Conservation (phyloP, 1,140 invertebrate species). For the Thaumetopoea pityocampa region DNA sequence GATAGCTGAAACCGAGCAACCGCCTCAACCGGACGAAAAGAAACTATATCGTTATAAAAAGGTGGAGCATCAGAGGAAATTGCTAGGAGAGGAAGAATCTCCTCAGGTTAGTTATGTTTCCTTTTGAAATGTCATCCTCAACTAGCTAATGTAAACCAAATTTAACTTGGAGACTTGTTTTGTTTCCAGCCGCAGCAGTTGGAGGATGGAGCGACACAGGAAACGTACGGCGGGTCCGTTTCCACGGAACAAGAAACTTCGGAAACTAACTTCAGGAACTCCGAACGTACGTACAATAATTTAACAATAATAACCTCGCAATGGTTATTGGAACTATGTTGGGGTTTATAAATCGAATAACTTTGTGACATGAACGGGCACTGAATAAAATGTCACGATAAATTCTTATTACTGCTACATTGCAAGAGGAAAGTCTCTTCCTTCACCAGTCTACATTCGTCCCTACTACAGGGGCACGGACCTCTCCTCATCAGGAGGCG, state of each 20-base stretch:
- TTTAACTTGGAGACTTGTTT: constrained; percentile 12
- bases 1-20: constrained; percentile 30
- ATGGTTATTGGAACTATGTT: constrained; percentile 13
- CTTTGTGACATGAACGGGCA: constrained; percentile 7
- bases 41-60: constrained; percentile 41
- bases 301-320: constrained; percentile 18
- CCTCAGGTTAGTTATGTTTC: constrained; percentile 23
- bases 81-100: constrained; percentile 34
- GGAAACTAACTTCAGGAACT: constrained; percentile 45
- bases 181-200: constrained; percentile 17
- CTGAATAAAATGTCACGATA: constrained; percentile 11
- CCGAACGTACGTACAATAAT: constrained; percentile 48
- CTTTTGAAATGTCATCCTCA: constrained; percentile 4
- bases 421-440: too few relatives aligned
- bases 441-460: too few relatives aligned
- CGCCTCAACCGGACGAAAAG: constrained; percentile 36
- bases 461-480: too few relatives aligned
- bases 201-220: constrained; percentile 4
- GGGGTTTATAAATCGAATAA: constrained; percentile 16
- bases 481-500: too few relatives aligned
- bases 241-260: constrained; percentile 50
- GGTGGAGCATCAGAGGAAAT: constrained; percentile 46
- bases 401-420: too few relatives aligned
- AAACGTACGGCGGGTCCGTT: constrained; percentile 11
- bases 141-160: constrained; percentile 1